Evolutionary conservation across 2,797 vertebrate species (phyloP).

Genomic region (Acrocephalus scirpaceus): DNA sequence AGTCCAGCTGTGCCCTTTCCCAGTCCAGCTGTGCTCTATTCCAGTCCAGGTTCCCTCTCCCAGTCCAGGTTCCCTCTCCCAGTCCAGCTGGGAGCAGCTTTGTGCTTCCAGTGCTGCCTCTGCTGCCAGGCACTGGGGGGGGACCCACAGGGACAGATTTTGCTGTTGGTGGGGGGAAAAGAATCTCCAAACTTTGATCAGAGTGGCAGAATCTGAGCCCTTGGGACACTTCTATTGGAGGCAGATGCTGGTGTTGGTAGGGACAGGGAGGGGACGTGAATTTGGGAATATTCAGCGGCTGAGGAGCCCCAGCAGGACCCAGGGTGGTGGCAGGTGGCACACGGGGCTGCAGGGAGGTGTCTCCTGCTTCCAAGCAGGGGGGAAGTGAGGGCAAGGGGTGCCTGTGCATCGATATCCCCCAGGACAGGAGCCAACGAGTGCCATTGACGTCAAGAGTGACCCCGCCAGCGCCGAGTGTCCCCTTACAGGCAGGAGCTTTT

Average conservation of each 20-base stretch:
- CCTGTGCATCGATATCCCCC: slow-evolving; percentile 37
- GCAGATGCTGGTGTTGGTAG: not conserved
- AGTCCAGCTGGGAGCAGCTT: not conserved
- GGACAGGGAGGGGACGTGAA: not conserved
- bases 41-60: not conserved
- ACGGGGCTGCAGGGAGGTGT: not conserved
- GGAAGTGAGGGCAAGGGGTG: not conserved
- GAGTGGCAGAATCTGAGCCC: not conserved
- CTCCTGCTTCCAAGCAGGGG: not conserved
- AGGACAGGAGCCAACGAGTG: slow-evolving; percentile 1
- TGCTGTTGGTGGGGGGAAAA: not conserved
- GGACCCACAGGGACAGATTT: not conserved
- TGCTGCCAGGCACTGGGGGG: not conserved
- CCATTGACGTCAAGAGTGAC: slow-evolving; percentile 66
- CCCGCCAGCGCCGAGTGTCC: slow-evolving; percentile 40
- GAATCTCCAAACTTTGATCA: not conserved
- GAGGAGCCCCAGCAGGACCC: not conserved
- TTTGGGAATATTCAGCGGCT: not conserved
- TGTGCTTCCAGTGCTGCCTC: not conserved
- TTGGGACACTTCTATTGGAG: accelerated
- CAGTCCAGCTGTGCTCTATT: not conserved
- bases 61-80: not conserved
- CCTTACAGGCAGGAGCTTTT: slow-evolving; percentile 51
- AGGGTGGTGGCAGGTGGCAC: not conserved
- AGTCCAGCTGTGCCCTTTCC: not conserved